These are phyloP conservation scores for Bombus sylvicola DNA, from an alignment of 1,140 invertebrate species.

Conservation along the genomic window DNA sequence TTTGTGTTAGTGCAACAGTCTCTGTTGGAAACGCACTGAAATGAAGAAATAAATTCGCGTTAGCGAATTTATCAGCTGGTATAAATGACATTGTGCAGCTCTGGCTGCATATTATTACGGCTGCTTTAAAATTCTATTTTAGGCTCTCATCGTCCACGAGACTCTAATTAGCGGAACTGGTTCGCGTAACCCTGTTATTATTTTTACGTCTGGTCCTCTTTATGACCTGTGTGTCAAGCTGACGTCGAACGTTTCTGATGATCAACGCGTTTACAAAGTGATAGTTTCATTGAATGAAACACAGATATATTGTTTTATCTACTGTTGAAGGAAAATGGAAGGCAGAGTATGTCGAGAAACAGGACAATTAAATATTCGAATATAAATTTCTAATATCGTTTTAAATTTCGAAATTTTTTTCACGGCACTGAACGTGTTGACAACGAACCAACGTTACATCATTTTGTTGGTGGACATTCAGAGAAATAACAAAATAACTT, in stretches of 20 bases:
- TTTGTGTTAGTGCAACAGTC: slow-evolving; percentile 68
- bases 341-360: not conserved
- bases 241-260: not conserved
- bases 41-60: slow-evolving; percentile 39
- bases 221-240: not conserved
- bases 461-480: not conserved
- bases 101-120: slow-evolving; percentile 4
- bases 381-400: not conserved
- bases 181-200: not conserved
- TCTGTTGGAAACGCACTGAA: slow-evolving; percentile 65
- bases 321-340: not conserved
- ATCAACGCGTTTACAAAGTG: not conserved
- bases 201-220: not conserved
- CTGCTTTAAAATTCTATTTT: slow-evolving; percentile 19
- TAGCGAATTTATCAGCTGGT: slow-evolving; percentile 15
- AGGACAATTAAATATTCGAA: not conserved
- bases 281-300: not conserved
- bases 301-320: not conserved
- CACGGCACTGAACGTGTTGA: not conserved
- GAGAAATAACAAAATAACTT: not conserved
- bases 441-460: not conserved
- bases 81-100: slow-evolving; percentile 10
- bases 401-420: not conserved
- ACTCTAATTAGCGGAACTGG: not conserved
- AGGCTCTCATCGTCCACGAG: not conserved